A percentile compares a stretch with the other conserved stretches of the same genome.
Conservation (phyloP, 1,140 invertebrate genomes). For the Mylabris phalerata region DNA sequence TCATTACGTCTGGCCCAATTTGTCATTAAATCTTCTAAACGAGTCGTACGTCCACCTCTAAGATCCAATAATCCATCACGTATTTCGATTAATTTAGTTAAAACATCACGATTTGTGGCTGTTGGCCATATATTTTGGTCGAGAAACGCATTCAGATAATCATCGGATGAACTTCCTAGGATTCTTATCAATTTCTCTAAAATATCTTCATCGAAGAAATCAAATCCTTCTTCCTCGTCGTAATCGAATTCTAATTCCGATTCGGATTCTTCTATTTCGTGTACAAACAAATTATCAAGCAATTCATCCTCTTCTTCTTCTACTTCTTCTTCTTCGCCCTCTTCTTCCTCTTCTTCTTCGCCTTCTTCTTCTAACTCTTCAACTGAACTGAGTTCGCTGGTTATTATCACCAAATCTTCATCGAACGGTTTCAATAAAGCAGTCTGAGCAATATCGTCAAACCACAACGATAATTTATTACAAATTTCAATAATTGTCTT, state of each 20-base stretch:
- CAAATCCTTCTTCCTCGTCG: background rate
- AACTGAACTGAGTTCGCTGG: too few species aligned
- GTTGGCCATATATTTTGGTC: slow-evolving; percentile 19
- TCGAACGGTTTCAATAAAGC: slow-evolving; percentile 12
- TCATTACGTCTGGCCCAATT: slow-evolving; percentile 27
- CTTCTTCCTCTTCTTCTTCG: slow-evolving; percentile 13
- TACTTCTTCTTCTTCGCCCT: slow-evolving; percentile 7
- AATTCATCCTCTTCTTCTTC: slow-evolving; percentile 15
- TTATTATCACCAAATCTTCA: background rate
- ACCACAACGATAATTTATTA: slow-evolving; percentile 31
- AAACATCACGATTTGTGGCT: slow-evolving; percentile 20
- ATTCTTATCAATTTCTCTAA: slow-evolving; percentile 20
- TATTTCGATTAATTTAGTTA: slow-evolving; percentile 20
- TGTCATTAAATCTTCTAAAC: slow-evolving; percentile 26
- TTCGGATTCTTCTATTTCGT: background rate
- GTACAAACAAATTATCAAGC: slow-evolving; percentile 1
- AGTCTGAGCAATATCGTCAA: slow-evolving; percentile 19
- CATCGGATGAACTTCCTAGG: slow-evolving; percentile 16
- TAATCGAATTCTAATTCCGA: background rate
- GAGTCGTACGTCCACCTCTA: background rate
- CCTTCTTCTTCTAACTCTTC: background rate
- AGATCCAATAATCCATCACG: background rate
- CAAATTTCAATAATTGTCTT: slow-evolving; percentile 26
- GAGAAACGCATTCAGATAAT: slow-evolving; percentile 13
- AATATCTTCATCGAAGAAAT: background rate